phyloP scores from a whole-genome alignment of 2,113 vertebrate species.

The Chlorocebus sabaeus region DNA sequence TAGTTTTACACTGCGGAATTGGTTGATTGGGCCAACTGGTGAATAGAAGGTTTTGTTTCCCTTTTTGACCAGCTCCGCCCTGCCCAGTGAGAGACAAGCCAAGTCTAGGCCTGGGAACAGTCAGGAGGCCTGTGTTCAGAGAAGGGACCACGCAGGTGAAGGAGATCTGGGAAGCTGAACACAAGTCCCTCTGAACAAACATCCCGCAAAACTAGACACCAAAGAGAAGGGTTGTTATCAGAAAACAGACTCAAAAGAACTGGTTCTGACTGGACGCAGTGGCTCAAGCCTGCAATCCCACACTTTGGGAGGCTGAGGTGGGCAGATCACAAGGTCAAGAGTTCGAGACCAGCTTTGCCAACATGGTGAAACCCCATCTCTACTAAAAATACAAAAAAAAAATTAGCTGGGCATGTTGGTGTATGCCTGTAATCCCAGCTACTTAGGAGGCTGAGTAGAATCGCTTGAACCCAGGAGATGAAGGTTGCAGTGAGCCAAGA shows the following conservation, averaged over 20 bases:
- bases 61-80: not conserved
- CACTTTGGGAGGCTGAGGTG: too few relatives aligned
- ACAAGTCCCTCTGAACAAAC: not conserved
- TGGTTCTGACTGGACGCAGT: not conserved
- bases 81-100: not conserved
- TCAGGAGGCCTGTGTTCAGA: not conserved
- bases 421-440: too few relatives aligned
- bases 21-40: not conserved
- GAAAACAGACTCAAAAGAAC: not conserved
- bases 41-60: not conserved
- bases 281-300: too few relatives aligned
- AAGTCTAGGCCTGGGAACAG: not conserved
- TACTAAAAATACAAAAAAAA: too few relatives aligned
- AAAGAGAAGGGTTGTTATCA: not conserved
- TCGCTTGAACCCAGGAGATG: too few relatives aligned
- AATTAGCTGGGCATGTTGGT: too few relatives aligned
- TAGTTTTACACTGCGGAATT: not conserved
- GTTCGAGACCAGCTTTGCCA: too few relatives aligned
- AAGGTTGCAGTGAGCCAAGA: too few relatives aligned
- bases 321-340: too few relatives aligned
- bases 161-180: not conserved
- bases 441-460: too few relatives aligned
- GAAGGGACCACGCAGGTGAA: not conserved
- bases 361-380: too few relatives aligned
- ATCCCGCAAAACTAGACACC: not conserved